A percentile compares a stretch with the other conserved stretches of the same genome.
Conservation (phyloP, 2,888 invertebrate species). For the Erebia epiphron region DNA sequence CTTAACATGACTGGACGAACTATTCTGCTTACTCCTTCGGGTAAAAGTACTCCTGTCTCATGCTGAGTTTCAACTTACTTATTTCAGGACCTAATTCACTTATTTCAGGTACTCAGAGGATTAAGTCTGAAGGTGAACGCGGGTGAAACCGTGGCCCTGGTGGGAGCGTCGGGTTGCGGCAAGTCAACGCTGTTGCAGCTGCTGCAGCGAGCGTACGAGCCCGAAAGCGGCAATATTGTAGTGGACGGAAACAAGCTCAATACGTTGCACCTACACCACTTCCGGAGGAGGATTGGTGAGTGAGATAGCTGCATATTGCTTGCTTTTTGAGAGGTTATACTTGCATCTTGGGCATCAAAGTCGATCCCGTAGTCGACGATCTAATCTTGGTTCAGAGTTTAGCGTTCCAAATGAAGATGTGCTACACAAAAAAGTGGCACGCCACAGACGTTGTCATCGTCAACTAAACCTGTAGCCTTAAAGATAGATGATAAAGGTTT, state of each 20-base stretch:
- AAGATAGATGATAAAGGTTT: no score
- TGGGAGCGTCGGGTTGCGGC: slow-evolving; percentile 90
- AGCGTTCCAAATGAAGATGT: no score
- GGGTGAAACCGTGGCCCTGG: slow-evolving; percentile 88
- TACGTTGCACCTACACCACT: slow-evolving; percentile 83
- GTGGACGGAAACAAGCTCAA: slow-evolving; percentile 85
- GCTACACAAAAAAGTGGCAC: no score
- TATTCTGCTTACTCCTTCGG: no score
- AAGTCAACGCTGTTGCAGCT: slow-evolving; percentile 92
- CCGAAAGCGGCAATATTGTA: slow-evolving; percentile 78
- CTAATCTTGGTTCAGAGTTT: no score
- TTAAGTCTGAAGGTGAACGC: slow-evolving; percentile 83
- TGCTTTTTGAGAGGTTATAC: background rate
- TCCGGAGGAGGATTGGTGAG: slow-evolving; percentile 66
- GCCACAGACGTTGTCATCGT: no score
- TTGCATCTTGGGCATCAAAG: background rate
- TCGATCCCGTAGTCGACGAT: no score
- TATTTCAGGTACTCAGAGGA: slow-evolving; percentile 84
- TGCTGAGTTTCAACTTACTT: no score
- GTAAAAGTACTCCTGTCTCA: no score
- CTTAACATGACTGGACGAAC: no score
- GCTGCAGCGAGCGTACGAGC: slow-evolving; percentile 88
- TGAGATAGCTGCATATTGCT: background rate
- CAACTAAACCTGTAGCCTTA: no score
- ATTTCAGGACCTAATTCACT: background rate